These are phyloP conservation scores for Dromococcyx pavoninus DNA, from an alignment of 2,797 vertebrate genomes.

Conservation along the genomic window DNA sequence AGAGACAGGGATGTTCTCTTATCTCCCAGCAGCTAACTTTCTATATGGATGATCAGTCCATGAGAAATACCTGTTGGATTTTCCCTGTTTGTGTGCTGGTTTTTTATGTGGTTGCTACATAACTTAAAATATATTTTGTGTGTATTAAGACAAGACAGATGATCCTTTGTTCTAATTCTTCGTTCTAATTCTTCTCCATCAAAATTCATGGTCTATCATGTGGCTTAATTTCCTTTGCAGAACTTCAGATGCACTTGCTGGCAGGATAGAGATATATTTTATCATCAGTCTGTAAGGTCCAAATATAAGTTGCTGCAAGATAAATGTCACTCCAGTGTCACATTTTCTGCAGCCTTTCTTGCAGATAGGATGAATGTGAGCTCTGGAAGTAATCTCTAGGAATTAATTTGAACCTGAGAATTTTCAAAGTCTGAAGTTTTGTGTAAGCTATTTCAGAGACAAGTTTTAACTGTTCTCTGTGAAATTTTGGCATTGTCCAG, in stretches of 20 bases:
- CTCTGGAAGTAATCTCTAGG: background rate
- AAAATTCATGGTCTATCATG: background rate
- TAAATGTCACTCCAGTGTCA: background rate
- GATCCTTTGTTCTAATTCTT: fast-evolving
- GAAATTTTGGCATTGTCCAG: background rate
- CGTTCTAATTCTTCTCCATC: background rate
- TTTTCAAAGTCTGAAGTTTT: background rate
- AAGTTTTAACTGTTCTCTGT: background rate
- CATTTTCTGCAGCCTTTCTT: background rate
- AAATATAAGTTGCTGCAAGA: background rate
- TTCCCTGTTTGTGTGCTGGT: background rate
- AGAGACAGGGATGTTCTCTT: background rate
- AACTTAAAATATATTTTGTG: background rate
- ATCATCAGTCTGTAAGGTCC: background rate
- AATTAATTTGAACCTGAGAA: background rate
- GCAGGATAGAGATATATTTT: background rate
- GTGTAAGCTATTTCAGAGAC: background rate
- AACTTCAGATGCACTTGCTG: background rate
- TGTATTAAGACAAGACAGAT: background rate
- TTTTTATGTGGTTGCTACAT: background rate
- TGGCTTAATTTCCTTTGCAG: background rate
- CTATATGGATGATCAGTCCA: background rate
- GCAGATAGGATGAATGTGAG: background rate
- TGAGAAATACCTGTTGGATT: background rate
- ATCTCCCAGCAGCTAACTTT: background rate